Evolutionary conservation across 2,888 invertebrate species (phyloP), one percentile per base, ranked within the genome.

Genomic region (Drosophila differens): DNA sequence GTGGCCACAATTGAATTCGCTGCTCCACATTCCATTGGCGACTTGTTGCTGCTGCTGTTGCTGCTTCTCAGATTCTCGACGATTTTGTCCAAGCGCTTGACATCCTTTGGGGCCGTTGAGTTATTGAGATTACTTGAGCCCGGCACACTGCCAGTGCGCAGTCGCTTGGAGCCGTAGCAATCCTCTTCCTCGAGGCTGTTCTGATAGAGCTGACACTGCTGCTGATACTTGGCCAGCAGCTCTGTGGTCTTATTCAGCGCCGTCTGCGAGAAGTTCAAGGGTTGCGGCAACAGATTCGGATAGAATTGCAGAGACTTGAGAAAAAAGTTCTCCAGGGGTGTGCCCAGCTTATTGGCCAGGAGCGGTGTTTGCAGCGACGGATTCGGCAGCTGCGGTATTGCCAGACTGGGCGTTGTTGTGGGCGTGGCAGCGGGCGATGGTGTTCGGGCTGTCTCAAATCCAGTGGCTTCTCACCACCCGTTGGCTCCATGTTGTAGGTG

Each of bases 81-180:
- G 64, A 94, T 93, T 83, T 93, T 93, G 72, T 94, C 94, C 66
- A 94, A 93, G 61, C 93, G 93, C 58, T 93, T 93, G 37, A 92
- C 90, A 67, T 94, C 94, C 78, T 93, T 93, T 69, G 87, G 86
- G 9, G 47, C 1, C 12, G 41, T 32, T 25, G 44, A 7, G 14
- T 41, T 72, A 37, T 5, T 70, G 59, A 39, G 32, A 62, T 60
- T 70, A 49, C 44, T 55, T 0, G 54, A 7, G 6, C 44, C 44
- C 3, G 57, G 30, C 10, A 37, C 57, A 35, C 58, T 74, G 35
- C 41, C 59, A 0, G 72, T 78, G 57, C 79, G 90, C 10, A 90
- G 74, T 5, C 93, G 82, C 77, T 93, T 93, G 19, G 82, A 66
- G 3, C 82, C 83, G 16, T 79, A 91, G 52, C 79, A 76, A 39